Percentiles rank a stretch among this genome's conserved stretches.
These are phyloP conservation scores for Chironomus riparius DNA, from an alignment of 2,888 invertebrate genomes.

Conservation along the genomic window DNA sequence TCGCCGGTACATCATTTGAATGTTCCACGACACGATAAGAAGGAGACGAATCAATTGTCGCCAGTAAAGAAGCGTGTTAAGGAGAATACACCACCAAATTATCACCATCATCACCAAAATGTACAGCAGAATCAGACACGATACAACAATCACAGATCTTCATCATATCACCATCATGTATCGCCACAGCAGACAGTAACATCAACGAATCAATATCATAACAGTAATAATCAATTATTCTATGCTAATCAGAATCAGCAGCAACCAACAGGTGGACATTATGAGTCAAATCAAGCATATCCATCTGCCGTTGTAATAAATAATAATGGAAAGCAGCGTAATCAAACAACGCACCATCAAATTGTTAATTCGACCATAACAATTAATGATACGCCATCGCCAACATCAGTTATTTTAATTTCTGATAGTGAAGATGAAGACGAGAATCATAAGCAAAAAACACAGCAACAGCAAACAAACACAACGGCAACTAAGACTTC, in stretches of 20 bases:
- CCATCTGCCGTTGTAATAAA: conserved; percentile 43
- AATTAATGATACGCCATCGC: conserved; percentile 90
- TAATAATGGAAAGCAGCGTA: conserved; percentile 34
- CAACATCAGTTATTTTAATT: conserved; percentile 90
- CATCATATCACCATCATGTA: conserved; percentile 33
- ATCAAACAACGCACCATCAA: conserved; percentile 29
- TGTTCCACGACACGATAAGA: conserved; percentile 56
- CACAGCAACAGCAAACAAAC: neutral
- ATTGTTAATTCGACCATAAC: conserved; percentile 74
- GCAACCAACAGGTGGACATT: neutral
- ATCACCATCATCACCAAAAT: conserved; percentile 37
- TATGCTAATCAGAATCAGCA: neutral
- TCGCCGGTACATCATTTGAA: conserved; percentile 46
- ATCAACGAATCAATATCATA: conserved; percentile 5
- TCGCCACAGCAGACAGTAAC: conserved; percentile 38
- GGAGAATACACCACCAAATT: conserved; percentile 82
- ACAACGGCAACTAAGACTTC: conserved; percentile 21
- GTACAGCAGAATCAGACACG: conserved; percentile 37
- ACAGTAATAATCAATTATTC: neutral
- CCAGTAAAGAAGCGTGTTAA: conserved; percentile 96
- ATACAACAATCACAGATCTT: conserved; percentile 20
- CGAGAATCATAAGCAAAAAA: conserved; percentile 29
- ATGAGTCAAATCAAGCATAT: neutral
- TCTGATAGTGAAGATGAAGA: conserved; percentile 90
- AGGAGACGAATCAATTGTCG: conserved; percentile 81